phyloP scores from a whole-genome alignment of 2,113 vertebrate species.

The Smithornis capensis region DNA sequence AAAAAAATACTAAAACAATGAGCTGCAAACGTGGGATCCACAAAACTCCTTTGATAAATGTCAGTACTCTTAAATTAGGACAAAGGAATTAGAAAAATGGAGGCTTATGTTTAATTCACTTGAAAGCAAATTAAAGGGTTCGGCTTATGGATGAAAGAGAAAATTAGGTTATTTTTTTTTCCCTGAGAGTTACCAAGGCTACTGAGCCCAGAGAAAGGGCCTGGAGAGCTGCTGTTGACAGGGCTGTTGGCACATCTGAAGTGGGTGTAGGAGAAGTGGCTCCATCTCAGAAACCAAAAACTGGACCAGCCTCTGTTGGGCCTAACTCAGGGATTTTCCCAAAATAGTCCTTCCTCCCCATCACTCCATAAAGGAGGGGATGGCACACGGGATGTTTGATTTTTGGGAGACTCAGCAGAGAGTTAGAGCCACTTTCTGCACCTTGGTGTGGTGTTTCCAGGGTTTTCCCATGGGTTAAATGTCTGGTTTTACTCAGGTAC shows the following conservation, averaged over 20 bases:
- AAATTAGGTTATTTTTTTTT: conserved; percentile 47
- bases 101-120: conserved; percentile 66
- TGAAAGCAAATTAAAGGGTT: conserved; percentile 68
- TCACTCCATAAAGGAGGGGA: fast-evolving
- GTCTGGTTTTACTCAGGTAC: not conserved
- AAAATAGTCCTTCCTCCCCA: not conserved
- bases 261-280: not conserved
- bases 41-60: conserved; percentile 38
- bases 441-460: not conserved
- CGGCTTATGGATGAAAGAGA: conserved; percentile 46
- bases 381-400: not conserved
- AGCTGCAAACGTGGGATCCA: not conserved
- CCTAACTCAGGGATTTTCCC: not conserved
- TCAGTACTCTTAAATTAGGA: conserved; percentile 58
- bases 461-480: not conserved
- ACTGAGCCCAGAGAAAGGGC: conserved; percentile 49
- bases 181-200: conserved; percentile 60
- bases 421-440: not conserved
- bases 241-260: conserved; percentile 1
- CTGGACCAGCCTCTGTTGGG: not conserved
- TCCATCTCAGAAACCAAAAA: not conserved
- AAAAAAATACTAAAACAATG: conserved; percentile 34
- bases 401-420: not conserved
- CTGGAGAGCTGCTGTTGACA: not conserved
- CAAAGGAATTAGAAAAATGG: conserved; percentile 63